Base-by-base conservation (phyloP, 2,113 vertebrate species). In the Leptosomus discolor region DNA sequence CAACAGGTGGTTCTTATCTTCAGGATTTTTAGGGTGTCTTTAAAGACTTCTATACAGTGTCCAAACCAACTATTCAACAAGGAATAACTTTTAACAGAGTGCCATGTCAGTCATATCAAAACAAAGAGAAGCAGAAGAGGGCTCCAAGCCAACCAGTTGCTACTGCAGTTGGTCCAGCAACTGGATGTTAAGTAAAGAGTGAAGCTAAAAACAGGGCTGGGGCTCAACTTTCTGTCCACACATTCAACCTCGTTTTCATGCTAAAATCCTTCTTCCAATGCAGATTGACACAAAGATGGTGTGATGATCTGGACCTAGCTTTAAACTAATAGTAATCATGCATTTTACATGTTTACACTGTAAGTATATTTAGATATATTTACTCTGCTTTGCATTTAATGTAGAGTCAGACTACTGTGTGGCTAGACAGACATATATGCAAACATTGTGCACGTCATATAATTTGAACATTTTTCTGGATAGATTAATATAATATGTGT, bases 131-230 rank as follows among this genome's bases (percentile, higher is more conserved):
- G 60, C 80, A 85, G 50, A 94, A 85, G 43, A 67, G 17, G 85
- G 46, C 73, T 70, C 58, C 43, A 74, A 63, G 86, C 68, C 89
- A 95, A 94, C 75, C 97, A 98, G 94, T 95, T 98, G 98, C 94
- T 92, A 21, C n/a, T 84, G 85, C 97, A 98, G 96, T 91, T 98
- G 98, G 93, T 63, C 78, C 73, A 92, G 92, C 97, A 98, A 91
- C 94, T 98, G 98, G 75, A 76, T 73, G 51, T 77, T 76, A 61
- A 70, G 75, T 71, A 65, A 63, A 30, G 20, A 70, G 7, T 34
- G 36, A 81, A 79, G 45, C 39, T 84, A 63, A 69, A 73, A 75
- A 85, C 58, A 54, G 32, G 5, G 12, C 24, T 58, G 45, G 20
- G 37, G 23, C 18, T 92, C 57, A 69, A 4, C 11, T 21, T 89